These are phyloP conservation scores for Priocnemis perturbator DNA, from an alignment of 2,888 invertebrate genomes.

Conservation along the genomic window DNA sequence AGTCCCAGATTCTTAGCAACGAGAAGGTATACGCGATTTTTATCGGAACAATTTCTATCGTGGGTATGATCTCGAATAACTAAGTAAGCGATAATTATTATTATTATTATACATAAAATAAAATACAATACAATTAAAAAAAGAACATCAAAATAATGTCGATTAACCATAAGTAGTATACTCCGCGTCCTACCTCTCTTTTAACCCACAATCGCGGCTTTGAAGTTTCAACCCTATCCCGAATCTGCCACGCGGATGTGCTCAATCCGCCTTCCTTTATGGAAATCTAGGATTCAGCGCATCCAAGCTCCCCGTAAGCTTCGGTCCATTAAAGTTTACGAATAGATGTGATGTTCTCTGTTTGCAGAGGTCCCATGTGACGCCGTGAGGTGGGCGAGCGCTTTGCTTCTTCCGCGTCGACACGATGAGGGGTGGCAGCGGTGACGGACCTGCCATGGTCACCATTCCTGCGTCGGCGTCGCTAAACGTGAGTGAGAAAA, in stretches of 20 bases:
- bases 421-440: constrained; percentile 64
- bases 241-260: background rate
- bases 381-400: constrained; percentile 29
- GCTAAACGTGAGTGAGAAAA: constrained; percentile 61
- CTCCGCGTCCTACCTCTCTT: no score
- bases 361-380: constrained; percentile 46
- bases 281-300: background rate
- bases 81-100: no score
- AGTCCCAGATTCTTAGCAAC: no score
- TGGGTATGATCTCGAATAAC: no score
- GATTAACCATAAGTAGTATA: no score
- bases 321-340: constrained; percentile 8
- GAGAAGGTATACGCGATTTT: no score
- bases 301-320: constrained; percentile 20
- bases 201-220: no score
- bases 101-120: no score
- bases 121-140: no score
- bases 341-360: constrained; percentile 23
- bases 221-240: no score
- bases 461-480: constrained; percentile 67
- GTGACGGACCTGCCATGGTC: constrained; percentile 61
- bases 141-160: no score
- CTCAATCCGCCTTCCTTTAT: background rate
- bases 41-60: no score
- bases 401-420: constrained; percentile 24